Conservation (phyloP, 2,797 vertebrate genomes). For the Cetoscarus ocellatus region DNA sequence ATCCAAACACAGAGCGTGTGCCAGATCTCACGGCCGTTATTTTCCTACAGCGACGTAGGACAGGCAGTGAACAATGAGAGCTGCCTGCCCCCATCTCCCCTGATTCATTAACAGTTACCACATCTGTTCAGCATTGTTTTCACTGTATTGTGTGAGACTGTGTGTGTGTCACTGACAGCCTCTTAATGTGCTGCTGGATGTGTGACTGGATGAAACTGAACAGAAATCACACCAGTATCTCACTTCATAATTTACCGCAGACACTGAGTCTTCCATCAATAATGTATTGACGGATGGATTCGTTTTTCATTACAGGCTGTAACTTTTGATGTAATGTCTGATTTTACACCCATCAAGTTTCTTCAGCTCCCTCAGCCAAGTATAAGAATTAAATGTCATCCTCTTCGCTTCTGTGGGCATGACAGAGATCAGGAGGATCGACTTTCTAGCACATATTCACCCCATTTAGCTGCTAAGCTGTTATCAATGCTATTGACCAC, state of each 20-base stretch:
- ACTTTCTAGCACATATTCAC: conserved; percentile 18
- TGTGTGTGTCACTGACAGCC: conserved; percentile 15
- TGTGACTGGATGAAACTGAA: conserved; percentile 30
- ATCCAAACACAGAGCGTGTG: conserved; percentile 12
- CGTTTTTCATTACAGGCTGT: not conserved
- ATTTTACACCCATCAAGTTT: not conserved
- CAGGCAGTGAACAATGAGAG: conserved; percentile 16
- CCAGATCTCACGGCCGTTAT: conserved; percentile 16
- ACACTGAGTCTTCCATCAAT: conserved; percentile 8
- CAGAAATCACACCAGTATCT: conserved; percentile 20
- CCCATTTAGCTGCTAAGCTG: conserved; percentile 30
- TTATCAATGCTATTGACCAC: conserved; percentile 25
- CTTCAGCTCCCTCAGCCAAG: not conserved
- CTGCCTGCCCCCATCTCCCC: conserved; percentile 30
- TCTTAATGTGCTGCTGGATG: conserved; percentile 30
- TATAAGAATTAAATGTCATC: conserved; percentile 1
- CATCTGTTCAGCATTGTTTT: conserved; percentile 51
- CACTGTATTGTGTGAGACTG: conserved; percentile 5
- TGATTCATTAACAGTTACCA: conserved; percentile 59
- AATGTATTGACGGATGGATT: conserved; percentile 11
- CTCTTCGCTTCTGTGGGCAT: not conserved
- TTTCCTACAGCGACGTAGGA: conserved; percentile 43
- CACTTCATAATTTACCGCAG: conserved; percentile 28
- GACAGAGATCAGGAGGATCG: conserved; percentile 6
- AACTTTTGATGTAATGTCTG: not conserved